Conservation (phyloP, 53 echinoderm and acorn worm genomes). For the Glandiceps talaboti region DNA sequence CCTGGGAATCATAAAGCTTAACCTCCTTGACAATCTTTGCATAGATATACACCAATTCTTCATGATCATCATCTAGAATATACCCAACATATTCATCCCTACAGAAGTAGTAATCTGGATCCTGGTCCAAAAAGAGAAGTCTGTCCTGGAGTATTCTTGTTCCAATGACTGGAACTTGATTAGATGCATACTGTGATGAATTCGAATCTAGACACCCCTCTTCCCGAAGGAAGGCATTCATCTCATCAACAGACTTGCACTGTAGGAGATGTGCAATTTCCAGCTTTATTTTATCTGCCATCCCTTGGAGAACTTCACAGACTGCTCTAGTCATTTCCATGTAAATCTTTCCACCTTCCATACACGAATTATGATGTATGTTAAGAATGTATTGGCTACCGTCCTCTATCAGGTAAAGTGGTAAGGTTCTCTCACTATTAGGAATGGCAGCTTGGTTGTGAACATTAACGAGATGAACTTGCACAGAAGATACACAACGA, state of each 20-base stretch:
- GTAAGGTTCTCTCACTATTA: background rate
- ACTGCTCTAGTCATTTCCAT: background rate
- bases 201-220: background rate
- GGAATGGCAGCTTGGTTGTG: too few species aligned
- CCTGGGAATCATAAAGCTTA: background rate
- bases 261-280: background rate
- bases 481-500: background rate
- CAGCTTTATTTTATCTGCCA: background rate
- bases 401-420: background rate
- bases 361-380: background rate
- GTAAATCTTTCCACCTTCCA: background rate
- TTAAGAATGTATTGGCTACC: background rate
- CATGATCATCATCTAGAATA: background rate
- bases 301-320: background rate
- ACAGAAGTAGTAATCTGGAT: background rate
- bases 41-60: background rate
- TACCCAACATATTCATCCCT: background rate
- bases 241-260: background rate
- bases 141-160: constrained; percentile 4
- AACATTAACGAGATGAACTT: background rate
- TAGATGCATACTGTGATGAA: too few species aligned
- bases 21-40: background rate
- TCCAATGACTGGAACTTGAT: background rate
- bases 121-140: background rate
- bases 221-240: background rate